phyloP scores from a whole-genome alignment of 2,113 vertebrate species.

The human region GRCh38 chr21:16257501-16258000 shows the following conservation, averaged over 20 bases:
- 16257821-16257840: constrained; percentile 16
- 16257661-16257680: background rate
- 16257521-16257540: constrained; percentile 1
- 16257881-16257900: background rate
- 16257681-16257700: background rate
- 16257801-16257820: constrained; percentile 7
- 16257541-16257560: background rate
- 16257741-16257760: background rate
- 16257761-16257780: background rate
- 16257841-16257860: background rate
- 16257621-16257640: background rate
- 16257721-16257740: background rate
- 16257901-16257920: background rate
- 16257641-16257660: background rate
- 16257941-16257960: background rate
- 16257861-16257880: background rate
- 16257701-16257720: background rate
- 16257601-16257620: background rate
- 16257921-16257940: constrained; percentile 22
- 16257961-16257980: background rate
- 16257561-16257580: background rate
- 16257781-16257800: background rate
- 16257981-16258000: background rate
- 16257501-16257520: background rate
- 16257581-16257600: background rate